Percentiles rank a stretch among this genome's conserved stretches.
Conservation (phyloP, 2,888 invertebrate genomes). For the Microplitis manilae region DNA sequence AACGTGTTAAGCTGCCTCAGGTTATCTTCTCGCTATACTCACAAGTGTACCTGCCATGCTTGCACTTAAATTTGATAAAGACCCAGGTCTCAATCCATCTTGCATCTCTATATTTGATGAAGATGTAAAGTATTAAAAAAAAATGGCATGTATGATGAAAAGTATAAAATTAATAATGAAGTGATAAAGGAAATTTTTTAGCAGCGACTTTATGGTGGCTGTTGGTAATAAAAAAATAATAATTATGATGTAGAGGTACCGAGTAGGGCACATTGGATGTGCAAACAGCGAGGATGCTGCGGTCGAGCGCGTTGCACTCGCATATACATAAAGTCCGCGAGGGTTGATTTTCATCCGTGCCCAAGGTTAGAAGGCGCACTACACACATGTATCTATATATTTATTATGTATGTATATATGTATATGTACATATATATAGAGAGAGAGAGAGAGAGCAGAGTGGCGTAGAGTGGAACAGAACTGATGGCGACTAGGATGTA, state of each 20-base stretch:
- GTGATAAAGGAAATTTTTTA: not conserved
- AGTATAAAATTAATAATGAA: too few species aligned
- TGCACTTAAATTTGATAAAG: conserved; percentile 43
- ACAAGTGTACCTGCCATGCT: conserved; percentile 40
- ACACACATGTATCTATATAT: not conserved
- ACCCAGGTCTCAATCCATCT: too few species aligned
- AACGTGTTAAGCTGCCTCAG: conserved; percentile 48
- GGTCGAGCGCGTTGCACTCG: conserved; percentile 25
- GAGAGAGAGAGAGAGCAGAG: too few species aligned
- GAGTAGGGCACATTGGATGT: not conserved
- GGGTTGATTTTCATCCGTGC: conserved; percentile 62
- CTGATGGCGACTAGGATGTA: conserved; percentile 28
- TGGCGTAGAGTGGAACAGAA: conserved; percentile 29
- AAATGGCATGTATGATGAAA: too few species aligned
- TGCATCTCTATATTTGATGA: too few species aligned
- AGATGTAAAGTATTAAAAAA: too few species aligned
- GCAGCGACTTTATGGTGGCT: conserved; percentile 10
- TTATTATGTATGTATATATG: not conserved
- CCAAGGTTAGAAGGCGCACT: conserved; percentile 2
- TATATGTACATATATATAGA: not conserved
- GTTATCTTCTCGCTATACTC: conserved; percentile 34
- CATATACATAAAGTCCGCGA: conserved; percentile 45
- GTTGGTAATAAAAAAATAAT: conserved; percentile 19
- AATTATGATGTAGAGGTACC: conserved; percentile 1
- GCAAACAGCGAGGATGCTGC: not conserved